A percentile compares a stretch with the other conserved stretches of the same genome.
Evolutionary conservation across 2,797 vertebrate species (phyloP).

Genomic region (Ciconia nigra): DNA sequence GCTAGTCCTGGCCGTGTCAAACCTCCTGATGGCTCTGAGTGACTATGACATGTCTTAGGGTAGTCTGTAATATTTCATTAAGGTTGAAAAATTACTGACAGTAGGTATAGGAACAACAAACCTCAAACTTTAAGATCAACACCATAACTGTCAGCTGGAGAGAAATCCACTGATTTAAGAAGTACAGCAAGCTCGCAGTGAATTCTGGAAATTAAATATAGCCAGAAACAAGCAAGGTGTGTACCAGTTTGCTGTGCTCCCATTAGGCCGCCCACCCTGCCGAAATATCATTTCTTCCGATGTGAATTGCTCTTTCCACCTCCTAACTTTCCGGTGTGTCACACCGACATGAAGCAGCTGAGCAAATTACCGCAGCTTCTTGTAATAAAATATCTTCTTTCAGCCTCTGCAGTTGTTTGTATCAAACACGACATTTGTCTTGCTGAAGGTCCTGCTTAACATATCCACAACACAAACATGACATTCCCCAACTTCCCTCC

Average conservation of each 20-base stretch:
- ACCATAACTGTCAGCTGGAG: neutral
- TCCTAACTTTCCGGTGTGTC: neutral
- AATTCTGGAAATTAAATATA: neutral
- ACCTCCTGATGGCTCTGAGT: neutral
- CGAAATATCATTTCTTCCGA: neutral
- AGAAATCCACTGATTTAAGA: neutral
- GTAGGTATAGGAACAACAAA: neutral
- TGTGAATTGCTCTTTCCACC: constrained; percentile 12
- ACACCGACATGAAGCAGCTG: neutral
- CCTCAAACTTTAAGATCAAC: neutral
- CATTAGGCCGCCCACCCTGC: constrained; percentile 25
- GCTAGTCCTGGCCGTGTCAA: neutral
- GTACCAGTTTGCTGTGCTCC: neutral
- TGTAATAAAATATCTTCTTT: neutral
- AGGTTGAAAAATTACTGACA: neutral
- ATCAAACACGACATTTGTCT: constrained; percentile 4
- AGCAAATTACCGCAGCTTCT: neutral
- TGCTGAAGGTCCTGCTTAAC: constrained; percentile 11
- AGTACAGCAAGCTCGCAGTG: neutral
- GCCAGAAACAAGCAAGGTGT: neutral
- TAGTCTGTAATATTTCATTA: neutral
- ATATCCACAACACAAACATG: constrained; percentile 2
- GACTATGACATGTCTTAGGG: neutral
- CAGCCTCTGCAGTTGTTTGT: constrained; percentile 10
- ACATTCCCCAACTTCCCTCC: neutral